Evolutionary conservation across 2,888 invertebrate genomes (phyloP).

Genomic region (Eristalis arbustorum): DNA sequence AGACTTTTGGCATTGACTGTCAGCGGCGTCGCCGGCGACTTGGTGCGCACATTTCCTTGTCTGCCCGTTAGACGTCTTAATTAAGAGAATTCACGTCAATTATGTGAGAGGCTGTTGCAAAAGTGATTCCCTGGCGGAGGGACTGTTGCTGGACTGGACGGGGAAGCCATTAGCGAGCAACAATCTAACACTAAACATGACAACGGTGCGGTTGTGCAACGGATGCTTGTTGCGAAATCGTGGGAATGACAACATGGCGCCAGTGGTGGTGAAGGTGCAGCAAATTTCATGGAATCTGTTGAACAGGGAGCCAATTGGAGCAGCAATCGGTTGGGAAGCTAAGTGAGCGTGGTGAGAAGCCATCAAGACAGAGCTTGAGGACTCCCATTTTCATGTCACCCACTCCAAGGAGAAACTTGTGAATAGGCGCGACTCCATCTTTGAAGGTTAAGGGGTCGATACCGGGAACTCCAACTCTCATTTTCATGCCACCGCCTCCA

Average conservation of each 20-base stretch:
- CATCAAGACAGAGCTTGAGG: no score
- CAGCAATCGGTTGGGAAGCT: no score
- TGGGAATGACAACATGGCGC: neutral
- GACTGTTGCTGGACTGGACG: neutral
- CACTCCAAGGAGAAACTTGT: no score
- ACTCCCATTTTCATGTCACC: no score
- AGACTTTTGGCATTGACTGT: constrained; percentile 36
- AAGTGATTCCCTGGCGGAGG: neutral
- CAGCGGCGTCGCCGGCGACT: neutral
- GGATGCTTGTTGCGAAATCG: neutral
- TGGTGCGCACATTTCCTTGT: neutral
- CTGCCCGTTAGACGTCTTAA: constrained; percentile 29
- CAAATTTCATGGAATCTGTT: neutral
- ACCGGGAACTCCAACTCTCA: no score
- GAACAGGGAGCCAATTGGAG: no score
- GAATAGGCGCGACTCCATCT: no score
- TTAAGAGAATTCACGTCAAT: constrained; percentile 31
- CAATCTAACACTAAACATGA: neutral
- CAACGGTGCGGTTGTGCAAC: neutral
- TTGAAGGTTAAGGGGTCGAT: no score
- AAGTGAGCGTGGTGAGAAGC: no score
- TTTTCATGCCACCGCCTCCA: no score
- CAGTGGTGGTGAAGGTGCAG: neutral
- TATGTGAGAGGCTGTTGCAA: neutral
- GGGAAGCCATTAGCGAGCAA: neutral